These are phyloP conservation scores for Zhuqinia jingwanae DNA, from an alignment of 2,888 invertebrate genomes.

Conservation along the genomic window DNA sequence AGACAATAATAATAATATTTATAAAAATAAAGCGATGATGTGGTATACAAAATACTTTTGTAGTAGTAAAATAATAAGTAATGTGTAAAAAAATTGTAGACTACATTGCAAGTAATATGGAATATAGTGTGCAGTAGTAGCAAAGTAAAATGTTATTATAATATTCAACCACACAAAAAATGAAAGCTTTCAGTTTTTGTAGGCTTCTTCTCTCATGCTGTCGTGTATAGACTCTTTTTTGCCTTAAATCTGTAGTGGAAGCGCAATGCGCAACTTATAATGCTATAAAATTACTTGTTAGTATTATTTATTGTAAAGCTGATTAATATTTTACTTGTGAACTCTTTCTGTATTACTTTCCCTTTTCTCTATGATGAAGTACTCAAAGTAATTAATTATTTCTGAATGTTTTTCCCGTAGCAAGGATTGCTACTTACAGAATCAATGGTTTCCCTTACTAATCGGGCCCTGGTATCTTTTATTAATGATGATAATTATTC, in stretches of 20 bases:
- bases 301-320: conserved; percentile 1
- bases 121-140: neutral
- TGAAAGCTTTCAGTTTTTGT: neutral
- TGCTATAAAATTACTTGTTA: conserved; percentile 2
- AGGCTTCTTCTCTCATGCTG: conserved; percentile 23
- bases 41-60: no score
- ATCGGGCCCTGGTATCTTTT: conserved; percentile 81
- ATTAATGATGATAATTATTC: conserved; percentile 90
- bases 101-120: neutral
- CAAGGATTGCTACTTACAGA: conserved; percentile 74
- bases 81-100: neutral
- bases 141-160: neutral
- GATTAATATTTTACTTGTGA: conserved; percentile 38
- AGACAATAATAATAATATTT: neutral
- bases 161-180: neutral
- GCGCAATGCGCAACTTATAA: conserved; percentile 35
- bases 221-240: conserved; percentile 13
- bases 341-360: neutral
- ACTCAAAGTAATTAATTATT: neutral
- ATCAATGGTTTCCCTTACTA: conserved; percentile 78
- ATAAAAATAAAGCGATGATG: no score
- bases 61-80: neutral
- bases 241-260: conserved; percentile 24
- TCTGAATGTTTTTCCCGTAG: conserved; percentile 47
- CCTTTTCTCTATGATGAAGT: neutral